These are phyloP conservation scores for Rhinogobio ventralis DNA, from an alignment of 2,797 vertebrate species.

Conservation along the genomic window DNA sequence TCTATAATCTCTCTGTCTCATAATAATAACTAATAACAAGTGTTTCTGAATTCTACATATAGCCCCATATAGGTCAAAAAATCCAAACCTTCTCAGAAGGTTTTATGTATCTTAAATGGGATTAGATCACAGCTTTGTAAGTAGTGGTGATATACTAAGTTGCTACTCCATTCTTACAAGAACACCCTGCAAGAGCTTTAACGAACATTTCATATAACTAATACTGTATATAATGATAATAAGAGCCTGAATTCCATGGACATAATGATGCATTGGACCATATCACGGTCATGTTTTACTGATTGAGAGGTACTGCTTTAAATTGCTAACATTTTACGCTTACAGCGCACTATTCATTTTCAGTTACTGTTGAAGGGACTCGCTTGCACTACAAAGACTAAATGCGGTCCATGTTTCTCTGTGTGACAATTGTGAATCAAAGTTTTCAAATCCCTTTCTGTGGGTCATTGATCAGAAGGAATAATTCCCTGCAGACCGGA, in stretches of 20 bases:
- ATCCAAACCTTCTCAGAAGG: no score
- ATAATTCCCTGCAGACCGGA: conserved; percentile 1
- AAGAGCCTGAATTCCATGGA: neutral
- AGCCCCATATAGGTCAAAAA: neutral
- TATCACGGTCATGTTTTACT: neutral
- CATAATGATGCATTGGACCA: neutral
- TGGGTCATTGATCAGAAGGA: conserved; percentile 41
- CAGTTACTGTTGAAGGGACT: conserved; percentile 2
- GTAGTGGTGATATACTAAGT: neutral
- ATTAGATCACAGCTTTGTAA: neutral
- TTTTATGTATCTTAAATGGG: neutral
- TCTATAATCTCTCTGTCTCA: neutral
- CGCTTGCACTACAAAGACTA: neutral
- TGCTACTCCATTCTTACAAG: neutral
- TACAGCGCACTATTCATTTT: neutral
- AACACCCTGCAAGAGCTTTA: neutral
- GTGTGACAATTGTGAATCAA: conserved; percentile 17
- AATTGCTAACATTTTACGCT: no score
- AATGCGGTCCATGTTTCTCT: conserved; percentile 14
- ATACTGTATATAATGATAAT: neutral
- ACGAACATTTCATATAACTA: neutral
- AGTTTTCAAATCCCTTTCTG: conserved; percentile 28
- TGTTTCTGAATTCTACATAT: neutral
- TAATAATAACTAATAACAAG: neutral
- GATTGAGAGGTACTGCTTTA: conserved; percentile 13